Base-by-base conservation (phyloP, 2,797 vertebrate species). In the Eremophila alpestris region DNA sequence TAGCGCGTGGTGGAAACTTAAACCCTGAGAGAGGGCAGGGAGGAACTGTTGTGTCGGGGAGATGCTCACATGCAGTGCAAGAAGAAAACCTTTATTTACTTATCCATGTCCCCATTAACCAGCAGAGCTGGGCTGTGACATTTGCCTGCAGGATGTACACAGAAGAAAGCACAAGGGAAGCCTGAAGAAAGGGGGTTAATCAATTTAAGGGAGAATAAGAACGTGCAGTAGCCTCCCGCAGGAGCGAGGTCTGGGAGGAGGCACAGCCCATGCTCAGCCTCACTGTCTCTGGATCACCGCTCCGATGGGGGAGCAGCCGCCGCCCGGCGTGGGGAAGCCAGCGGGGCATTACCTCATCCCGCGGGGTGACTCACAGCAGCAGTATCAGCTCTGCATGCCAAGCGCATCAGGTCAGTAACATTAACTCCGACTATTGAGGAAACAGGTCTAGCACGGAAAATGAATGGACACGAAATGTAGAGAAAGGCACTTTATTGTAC, bases 271-370 rank as follows among this genome's bases (percentile, higher is more conserved):
- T 1, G 34, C 55, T 55, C 49, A 81, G 58, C 65, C 41, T 38
- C 51, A 10, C 34, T 4, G 7, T 17, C 68, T 76, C 68, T 65
- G 71, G 81, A 62, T 89, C 85, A 7, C 49, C 15, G 5, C 34
- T 79, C 46, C 52, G 8, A 1, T 1, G 1, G 40, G 32, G 30
- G 6, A 75, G 71, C 67, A 52, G 65, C 71, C 10, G 0, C 58
- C 20, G 1, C 67, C 75, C 78, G 86, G 49, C 2, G 1, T 30
- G 67, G 73, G 65, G 58, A 90, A 92, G 41, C 54, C 77, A 27
- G 87, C 7, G 64, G 55, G 75, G 56, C 85, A 45, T 91, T 90
- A 93, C 83, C 83, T 96, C 94, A 95, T 87, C 80, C 56, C 75
- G 27, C 7, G 0, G 79, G 41, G 60, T 95, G 93, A 94, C 90